Evolutionary conservation across 2,888 invertebrate genomes (phyloP).

Genomic region (Drosophila lacicola): DNA sequence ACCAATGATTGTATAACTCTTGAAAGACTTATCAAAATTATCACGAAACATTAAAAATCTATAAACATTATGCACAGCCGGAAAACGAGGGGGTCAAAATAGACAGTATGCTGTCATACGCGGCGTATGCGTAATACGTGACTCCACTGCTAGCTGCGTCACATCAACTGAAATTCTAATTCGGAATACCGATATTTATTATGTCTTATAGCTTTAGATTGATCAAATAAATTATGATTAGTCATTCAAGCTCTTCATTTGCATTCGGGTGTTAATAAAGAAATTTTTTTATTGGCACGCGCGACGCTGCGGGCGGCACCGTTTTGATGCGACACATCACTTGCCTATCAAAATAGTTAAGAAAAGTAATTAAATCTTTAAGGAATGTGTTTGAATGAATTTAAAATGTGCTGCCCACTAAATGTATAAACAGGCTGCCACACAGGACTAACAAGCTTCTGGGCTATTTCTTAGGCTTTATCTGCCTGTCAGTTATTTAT

Average conservation of each 20-base stretch:
- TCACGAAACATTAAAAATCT: slow-evolving; percentile 63
- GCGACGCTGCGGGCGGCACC: slow-evolving; percentile 4
- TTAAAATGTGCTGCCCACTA: no score
- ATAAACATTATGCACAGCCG: slow-evolving; percentile 43
- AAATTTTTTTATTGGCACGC: slow-evolving; percentile 36
- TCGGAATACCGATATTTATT: slow-evolving; percentile 6
- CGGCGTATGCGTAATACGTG: slow-evolving; percentile 73
- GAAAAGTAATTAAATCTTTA: background rate
- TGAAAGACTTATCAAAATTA: slow-evolving; percentile 66
- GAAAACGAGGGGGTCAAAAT: slow-evolving; percentile 28
- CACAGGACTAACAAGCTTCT: no score
- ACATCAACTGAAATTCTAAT: slow-evolving; percentile 30
- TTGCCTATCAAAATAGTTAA: slow-evolving; percentile 27
- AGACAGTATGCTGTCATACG: slow-evolving; percentile 53
- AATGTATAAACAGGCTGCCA: no score
- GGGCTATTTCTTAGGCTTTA: no score
- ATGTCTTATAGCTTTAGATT: slow-evolving; percentile 10
- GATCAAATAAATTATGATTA: background rate
- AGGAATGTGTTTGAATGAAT: background rate
- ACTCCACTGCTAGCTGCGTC: slow-evolving; percentile 39
- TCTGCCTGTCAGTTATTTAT: no score
- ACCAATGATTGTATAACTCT: slow-evolving; percentile 55
- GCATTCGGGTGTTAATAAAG: slow-evolving; percentile 49
- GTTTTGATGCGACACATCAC: slow-evolving; percentile 3
- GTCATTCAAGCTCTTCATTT: slow-evolving; percentile 5